Conservation (phyloP, 2,113 vertebrate genomes). For the Myiopsitta monachus region DNA sequence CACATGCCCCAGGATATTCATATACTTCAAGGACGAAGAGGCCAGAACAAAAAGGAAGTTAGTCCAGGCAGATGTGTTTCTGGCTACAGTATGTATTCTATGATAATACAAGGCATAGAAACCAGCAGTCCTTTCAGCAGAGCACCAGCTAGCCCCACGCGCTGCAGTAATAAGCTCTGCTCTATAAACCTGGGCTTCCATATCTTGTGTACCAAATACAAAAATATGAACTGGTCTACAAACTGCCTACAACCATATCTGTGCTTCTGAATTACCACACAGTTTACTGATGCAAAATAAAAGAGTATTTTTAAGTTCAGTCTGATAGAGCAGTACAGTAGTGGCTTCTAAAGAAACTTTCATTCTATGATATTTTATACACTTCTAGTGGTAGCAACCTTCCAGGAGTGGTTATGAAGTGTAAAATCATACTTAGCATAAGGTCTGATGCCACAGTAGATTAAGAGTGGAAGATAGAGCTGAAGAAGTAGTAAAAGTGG, state of each 20-base stretch:
- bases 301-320: neutral
- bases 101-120: constrained; percentile 68
- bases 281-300: neutral
- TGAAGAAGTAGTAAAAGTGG: neutral
- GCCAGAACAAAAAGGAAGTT: constrained; percentile 58
- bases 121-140: constrained; percentile 45
- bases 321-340: neutral
- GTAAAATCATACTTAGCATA: neutral
- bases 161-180: constrained; percentile 38
- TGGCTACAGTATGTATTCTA: constrained; percentile 52
- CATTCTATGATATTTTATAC: neutral
- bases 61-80: constrained; percentile 68
- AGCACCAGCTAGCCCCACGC: constrained; percentile 54
- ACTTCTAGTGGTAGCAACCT: neutral
- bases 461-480: neutral
- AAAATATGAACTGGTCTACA: constrained; percentile 48
- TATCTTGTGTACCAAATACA: constrained; percentile 8
- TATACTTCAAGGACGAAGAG: constrained; percentile 28
- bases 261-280: constrained; percentile 36
- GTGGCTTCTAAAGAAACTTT: neutral
- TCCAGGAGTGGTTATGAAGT: neutral
- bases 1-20: constrained; percentile 22
- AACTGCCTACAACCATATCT: constrained; percentile 1
- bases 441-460: constrained; percentile 4
- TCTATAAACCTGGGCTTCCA: constrained; percentile 43